Conservation (phyloP, 2,113 vertebrate genomes). For the Lontra canadensis region DNA sequence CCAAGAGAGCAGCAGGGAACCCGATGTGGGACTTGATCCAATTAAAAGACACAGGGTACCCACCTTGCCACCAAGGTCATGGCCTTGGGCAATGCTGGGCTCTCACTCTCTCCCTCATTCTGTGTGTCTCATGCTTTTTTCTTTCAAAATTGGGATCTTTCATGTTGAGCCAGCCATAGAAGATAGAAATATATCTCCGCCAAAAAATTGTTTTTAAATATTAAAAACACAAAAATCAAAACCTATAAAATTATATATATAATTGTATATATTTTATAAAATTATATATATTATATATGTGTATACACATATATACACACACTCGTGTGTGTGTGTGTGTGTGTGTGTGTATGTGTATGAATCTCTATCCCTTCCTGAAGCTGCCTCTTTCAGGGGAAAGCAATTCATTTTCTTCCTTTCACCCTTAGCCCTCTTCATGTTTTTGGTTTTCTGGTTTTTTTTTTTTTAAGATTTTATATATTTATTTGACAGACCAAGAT, state of each 20-base stretch:
- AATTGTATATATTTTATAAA: neutral
- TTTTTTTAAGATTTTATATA: no score
- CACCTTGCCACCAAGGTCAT: neutral
- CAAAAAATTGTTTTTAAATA: conserved; percentile 58
- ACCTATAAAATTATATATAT: conserved; percentile 73
- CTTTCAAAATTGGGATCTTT: conserved; percentile 66
- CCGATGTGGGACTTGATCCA: no score
- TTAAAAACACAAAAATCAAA: conserved; percentile 57
- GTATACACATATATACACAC: no score
- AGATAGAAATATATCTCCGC: conserved; percentile 78
- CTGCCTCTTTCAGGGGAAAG: conserved; percentile 75
- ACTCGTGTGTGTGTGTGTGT: no score
- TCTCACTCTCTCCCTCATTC: conserved; percentile 36
- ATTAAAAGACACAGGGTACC: no score
- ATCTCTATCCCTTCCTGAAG: conserved; percentile 61
- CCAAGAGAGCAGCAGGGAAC: no score
- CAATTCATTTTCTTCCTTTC: conserved; percentile 59
- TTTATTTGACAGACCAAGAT: no score
- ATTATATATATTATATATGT: no score
- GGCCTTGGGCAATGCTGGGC: neutral
- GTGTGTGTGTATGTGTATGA: neutral
- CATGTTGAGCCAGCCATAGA: conserved; percentile 82
- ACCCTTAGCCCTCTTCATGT: conserved; percentile 70
- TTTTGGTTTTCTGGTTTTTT: conserved; percentile 44
- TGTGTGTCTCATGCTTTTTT: conserved; percentile 59